A percentile compares a stretch with the other conserved stretches of the same genome.
These are phyloP conservation scores for Cotesia vestalis DNA, from an alignment of 1,140 invertebrate genomes.

Conservation along the genomic window DNA sequence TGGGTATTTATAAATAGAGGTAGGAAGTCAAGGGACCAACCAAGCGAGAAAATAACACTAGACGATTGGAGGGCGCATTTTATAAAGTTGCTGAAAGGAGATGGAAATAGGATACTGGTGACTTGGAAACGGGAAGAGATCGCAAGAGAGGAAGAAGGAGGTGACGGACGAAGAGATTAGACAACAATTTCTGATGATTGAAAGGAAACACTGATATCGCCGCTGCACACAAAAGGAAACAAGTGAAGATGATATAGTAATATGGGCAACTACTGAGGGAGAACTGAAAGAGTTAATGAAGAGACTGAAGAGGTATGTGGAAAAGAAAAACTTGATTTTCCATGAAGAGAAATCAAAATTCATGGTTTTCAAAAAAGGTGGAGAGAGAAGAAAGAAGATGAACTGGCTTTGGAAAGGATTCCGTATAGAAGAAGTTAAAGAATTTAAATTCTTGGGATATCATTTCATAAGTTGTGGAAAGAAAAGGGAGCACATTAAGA, in stretches of 20 bases:
- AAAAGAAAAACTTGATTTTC: slow-evolving; percentile 14
- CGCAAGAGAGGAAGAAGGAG: too few species aligned
- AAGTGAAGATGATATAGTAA: slow-evolving; percentile 29
- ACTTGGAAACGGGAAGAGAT: too few species aligned
- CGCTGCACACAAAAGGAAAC: too few species aligned
- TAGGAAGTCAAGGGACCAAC: too few species aligned
- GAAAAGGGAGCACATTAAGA: slow-evolving; percentile 9
- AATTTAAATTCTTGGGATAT: slow-evolving; percentile 33
- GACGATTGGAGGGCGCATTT: too few species aligned
- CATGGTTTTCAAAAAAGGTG: slow-evolving; percentile 29
- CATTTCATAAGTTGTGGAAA: slow-evolving; percentile 2
- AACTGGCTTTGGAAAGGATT: slow-evolving; percentile 27
- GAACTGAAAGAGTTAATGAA: slow-evolving; percentile 27
- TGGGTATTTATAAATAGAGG: too few species aligned
- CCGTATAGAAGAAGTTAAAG: slow-evolving; percentile 28
- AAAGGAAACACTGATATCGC: too few species aligned
- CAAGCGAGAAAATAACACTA: too few species aligned
- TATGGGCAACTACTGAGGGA: slow-evolving; percentile 19
- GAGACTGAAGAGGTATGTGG: slow-evolving; percentile 22
- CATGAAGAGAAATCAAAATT: slow-evolving; percentile 32
- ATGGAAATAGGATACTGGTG: too few species aligned
- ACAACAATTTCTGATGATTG: too few species aligned
- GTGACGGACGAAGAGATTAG: too few species aligned
- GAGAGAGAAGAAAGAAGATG: slow-evolving; percentile 10
- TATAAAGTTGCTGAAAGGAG: too few species aligned